Conservation (phyloP, 92 coral and sea anemone genomes). For the Scolanthus callimorphus region DNA sequence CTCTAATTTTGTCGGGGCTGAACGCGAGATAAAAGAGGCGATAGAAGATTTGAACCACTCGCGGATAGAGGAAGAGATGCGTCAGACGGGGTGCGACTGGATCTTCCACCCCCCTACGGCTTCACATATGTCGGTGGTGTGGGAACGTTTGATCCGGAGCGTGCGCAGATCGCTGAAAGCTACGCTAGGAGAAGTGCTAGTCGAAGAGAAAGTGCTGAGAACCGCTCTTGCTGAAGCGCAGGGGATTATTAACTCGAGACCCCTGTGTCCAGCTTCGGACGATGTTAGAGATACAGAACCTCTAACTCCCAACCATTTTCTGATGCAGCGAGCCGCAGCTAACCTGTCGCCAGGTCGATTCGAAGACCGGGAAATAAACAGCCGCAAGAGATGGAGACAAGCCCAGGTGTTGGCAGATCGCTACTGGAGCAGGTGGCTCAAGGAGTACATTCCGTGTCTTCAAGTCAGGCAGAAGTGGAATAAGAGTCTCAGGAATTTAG, state of each 20-base stretch:
- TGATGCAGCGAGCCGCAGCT: conserved; percentile 12
- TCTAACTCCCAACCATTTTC: conserved; percentile 36
- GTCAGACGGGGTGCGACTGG: neutral
- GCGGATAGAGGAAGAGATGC: neutral
- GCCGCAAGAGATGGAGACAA: conserved; percentile 32
- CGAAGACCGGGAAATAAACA: conserved; percentile 11
- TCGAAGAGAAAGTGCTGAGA: conserved; percentile 16
- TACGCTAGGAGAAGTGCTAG: conserved; percentile 7
- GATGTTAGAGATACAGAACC: conserved; percentile 23
- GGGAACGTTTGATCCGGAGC: conserved; percentile 42
- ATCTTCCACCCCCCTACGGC: conserved; percentile 47
- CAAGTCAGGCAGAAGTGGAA: conserved; percentile 47
- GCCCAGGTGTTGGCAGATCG: conserved; percentile 42
- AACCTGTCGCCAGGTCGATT: conserved; percentile 42
- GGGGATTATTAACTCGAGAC: conserved; percentile 32
- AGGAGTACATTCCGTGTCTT: conserved; percentile 46
- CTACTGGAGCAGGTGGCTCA: conserved; percentile 50
- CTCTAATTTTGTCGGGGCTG: conserved; percentile 63
- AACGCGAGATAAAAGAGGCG: conserved; percentile 44
- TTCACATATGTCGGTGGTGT: conserved; percentile 39
- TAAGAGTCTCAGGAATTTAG: conserved; percentile 23
- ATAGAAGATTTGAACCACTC: conserved; percentile 7
- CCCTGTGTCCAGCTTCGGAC: conserved; percentile 32
- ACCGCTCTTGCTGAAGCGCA: conserved; percentile 34
- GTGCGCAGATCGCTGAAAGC: conserved; percentile 20